Evolutionary conservation across 2,113 vertebrate species (phyloP), one percentile per base, ranked within the genome.

Genomic region (Planiliza haematocheilus): DNA sequence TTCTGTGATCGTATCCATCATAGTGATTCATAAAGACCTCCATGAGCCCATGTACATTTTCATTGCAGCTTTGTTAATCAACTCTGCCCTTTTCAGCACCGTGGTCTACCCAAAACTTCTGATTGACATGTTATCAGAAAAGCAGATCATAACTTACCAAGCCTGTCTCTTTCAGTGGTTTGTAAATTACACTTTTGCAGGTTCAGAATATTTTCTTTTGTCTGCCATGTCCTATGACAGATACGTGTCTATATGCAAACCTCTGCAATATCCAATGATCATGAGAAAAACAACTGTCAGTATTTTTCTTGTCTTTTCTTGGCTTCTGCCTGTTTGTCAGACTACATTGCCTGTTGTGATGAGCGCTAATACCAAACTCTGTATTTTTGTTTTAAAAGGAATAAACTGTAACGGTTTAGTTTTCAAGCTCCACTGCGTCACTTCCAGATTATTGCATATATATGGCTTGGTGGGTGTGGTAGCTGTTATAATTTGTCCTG

Each of bases 21-120:
- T 58, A 8, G 1, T 1, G 17, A 50, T 14, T 41, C 52, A 39
- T 30, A 30, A 30, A 49, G 39, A 39, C 34, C 67, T 70, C 13
- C 67, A 70, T 48, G 67, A 70, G 34, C 67, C 67, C 1, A 70
- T 70, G 67, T 70, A 70, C 34, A 48, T 70, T 58, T 58, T 55
- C 7, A 55, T 55, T n/a, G 52, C 52, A 10, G 52, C 52, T 36
- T 30, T 66, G 49, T 53, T 24, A 30, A 1, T 53, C 0, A 66
- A 66, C 21, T 53, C 63, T 30, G 5, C 53, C 38, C 12, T 53
- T 12, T 53, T 5, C 8, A 43, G 37, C 38, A 41, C 49, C 3
- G 13, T 10, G 2, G 8, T 66, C 7, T 66, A 66, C 20, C 63
- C 63, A 39, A 66, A 66, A 10, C 14, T 52, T 30, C 12, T 66